Conservation (phyloP, 2,113 vertebrate species). For the Pogonocichla stellata region DNA sequence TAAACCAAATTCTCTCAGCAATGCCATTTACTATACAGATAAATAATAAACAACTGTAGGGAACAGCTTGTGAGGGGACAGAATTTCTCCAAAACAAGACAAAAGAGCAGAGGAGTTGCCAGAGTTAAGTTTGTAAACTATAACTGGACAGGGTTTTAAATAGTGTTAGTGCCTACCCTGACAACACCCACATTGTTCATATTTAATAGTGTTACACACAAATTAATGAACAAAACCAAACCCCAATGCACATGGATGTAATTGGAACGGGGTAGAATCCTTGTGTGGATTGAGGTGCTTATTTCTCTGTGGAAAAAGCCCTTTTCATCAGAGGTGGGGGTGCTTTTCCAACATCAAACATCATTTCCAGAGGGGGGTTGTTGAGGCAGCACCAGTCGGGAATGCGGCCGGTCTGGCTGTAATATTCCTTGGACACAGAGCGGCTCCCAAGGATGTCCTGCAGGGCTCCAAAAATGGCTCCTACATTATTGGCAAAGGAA, state of each 20-base stretch:
- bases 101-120: background rate
- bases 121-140: background rate
- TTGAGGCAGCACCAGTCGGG: conserved; percentile 97
- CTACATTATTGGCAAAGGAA: conserved; percentile 51
- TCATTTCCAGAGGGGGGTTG: conserved; percentile 88
- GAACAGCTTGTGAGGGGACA: background rate
- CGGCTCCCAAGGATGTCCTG: conserved; percentile 96
- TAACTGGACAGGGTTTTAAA: background rate
- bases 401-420: conserved; percentile 91
- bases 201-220: conserved; percentile 1
- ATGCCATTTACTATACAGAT: conserved; percentile 20
- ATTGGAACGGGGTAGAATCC: background rate
- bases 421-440: conserved; percentile 93
- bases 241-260: background rate
- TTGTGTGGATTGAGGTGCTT: background rate
- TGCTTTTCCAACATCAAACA: conserved; percentile 90
- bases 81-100: background rate
- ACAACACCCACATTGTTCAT: background rate
- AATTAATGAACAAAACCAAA: background rate
- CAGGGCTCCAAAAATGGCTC: conserved; percentile 93
- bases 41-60: conserved; percentile 7
- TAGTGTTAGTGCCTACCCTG: background rate
- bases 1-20: background rate
- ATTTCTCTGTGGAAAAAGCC: conserved; percentile 98
- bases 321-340: conserved; percentile 95